These are phyloP conservation scores for Nebria ingens DNA, from an alignment of 1,140 invertebrate species.

Conservation along the genomic window DNA sequence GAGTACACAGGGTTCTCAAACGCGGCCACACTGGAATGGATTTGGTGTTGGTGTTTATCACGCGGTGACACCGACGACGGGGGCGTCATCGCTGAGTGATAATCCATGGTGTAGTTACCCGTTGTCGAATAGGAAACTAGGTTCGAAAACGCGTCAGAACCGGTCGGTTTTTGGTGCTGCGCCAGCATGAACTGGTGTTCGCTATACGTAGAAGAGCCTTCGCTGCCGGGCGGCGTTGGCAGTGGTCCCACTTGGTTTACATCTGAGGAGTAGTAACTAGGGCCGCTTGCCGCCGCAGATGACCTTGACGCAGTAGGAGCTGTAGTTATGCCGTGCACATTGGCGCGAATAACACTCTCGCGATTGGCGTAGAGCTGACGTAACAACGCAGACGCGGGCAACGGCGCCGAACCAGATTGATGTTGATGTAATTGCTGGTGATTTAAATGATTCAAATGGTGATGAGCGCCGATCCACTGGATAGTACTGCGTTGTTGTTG, in stretches of 20 bases:
- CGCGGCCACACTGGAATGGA: slow-evolving; percentile 32
- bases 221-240: slow-evolving; percentile 77
- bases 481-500: slow-evolving; percentile 80
- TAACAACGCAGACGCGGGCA: slow-evolving; percentile 75
- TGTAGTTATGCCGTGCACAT: slow-evolving; percentile 62
- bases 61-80: slow-evolving; percentile 88
- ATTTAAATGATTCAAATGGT: slow-evolving; percentile 47
- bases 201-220: slow-evolving; percentile 61
- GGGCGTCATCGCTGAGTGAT: slow-evolving; percentile 88
- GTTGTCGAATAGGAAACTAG: slow-evolving; percentile 46
- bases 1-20: slow-evolving; percentile 38
- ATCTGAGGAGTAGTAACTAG: slow-evolving; percentile 22
- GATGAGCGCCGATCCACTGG: slow-evolving; percentile 84
- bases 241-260: slow-evolving; percentile 50
- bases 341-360: slow-evolving; percentile 87
- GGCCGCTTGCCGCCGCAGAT: slow-evolving; percentile 36
- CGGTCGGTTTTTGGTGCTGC: slow-evolving; percentile 44
- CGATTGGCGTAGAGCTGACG: slow-evolving; percentile 85
- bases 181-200: slow-evolving; percentile 57
- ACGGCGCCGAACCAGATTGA: slow-evolving; percentile 28
- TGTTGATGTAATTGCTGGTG: slow-evolving; percentile 47
- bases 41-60: slow-evolving; percentile 67
- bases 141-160: slow-evolving; percentile 45
- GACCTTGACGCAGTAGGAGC: slow-evolving; percentile 35
- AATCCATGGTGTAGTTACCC: slow-evolving; percentile 63